Conservation (phyloP, 2,888 invertebrate genomes). For the Flabesymbios commensalis region DNA sequence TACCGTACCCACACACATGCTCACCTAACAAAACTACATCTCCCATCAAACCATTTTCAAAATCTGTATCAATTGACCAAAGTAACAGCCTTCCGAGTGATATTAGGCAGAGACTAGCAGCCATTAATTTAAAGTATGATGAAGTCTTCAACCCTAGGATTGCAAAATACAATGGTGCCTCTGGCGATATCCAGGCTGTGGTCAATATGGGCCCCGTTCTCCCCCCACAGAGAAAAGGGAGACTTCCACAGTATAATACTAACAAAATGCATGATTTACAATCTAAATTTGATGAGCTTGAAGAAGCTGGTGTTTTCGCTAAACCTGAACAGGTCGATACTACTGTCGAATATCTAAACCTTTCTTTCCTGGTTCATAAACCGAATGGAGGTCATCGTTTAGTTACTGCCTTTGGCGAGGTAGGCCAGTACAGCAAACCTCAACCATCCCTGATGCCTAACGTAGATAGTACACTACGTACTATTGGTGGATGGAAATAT, state of each 20-base stretch:
- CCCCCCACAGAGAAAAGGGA: slow-evolving; percentile 12
- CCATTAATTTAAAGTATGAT: slow-evolving; percentile 1
- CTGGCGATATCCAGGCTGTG: slow-evolving; percentile 4
- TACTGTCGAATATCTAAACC: slow-evolving; percentile 6
- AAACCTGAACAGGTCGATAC: slow-evolving; percentile 4
- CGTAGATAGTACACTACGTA: slow-evolving; percentile 24
- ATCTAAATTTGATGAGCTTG: slow-evolving; percentile 8
- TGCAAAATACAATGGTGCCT: slow-evolving; percentile 6
- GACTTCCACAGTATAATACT: slow-evolving; percentile 9
- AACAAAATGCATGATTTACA: not conserved
- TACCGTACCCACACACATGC: too few species aligned
- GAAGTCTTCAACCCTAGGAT: not conserved
- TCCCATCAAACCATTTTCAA: not conserved
- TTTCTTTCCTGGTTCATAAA: slow-evolving; percentile 8
- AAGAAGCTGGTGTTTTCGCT: slow-evolving; percentile 7
- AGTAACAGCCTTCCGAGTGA: not conserved
- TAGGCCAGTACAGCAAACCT: slow-evolving; percentile 12
- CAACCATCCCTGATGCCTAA: slow-evolving; percentile 17
- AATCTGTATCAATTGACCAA: not conserved
- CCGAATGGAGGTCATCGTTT: slow-evolving; percentile 7
- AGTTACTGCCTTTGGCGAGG: slow-evolving; percentile 9
- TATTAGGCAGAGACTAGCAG: not conserved
- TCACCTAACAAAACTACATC: not conserved
- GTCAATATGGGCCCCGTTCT: slow-evolving; percentile 11
- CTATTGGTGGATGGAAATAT: slow-evolving; percentile 35